Base-by-base conservation (phyloP, 2,797 vertebrate species). In the Clarias fuscus region DNA sequence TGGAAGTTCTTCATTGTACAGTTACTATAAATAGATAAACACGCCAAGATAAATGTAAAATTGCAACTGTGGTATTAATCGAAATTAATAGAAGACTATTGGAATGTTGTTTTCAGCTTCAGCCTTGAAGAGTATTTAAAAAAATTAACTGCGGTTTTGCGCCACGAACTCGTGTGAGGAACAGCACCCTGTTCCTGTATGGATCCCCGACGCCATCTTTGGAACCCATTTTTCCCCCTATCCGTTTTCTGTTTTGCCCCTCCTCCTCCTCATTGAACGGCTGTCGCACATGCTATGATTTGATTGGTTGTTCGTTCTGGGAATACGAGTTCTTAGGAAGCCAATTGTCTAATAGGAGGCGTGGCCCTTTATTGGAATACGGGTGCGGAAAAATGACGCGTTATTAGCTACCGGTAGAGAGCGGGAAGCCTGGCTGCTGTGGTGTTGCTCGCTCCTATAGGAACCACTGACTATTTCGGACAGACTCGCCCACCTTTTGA, bases 161-260 rank as follows among this genome's bases (percentile, higher is more conserved):
- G 20, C 27, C 76, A 15, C 30, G 58, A n/a, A 3, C 58, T 30
- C 58, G 30, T 86, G 81, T 75, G 43, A 76, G 61, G 86, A 85
- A 73, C 89, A 89, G 89, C 90, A 88, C 61, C 30, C 58, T 30
- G 40, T 92, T 90, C 94, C 94, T 94, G 95, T 93, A 95, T 94
- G 93, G 82, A 93, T 88, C 37, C 84, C 77, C 88, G 91, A 68
- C 95, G 94, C 95, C 95, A 95, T 95, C 92, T 96, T 95, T 94
- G 93, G 91, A 90, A 67, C 1, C 22, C 62, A 14, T 24, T 13
- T 73, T 81, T 27, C 7, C 10, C 17, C 43, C 40, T 18, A 53
- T 8, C 62, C n/a, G 43, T 30, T n/a, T 67, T 82, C 40, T 30
- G 5, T 3, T 53, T 27, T 53, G 24, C 43, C 43, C 40, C 62